Evolutionary conservation across 2,797 vertebrate genomes (phyloP), one percentile per base, ranked within the genome.

Genomic region (Tiaroga cobitis): DNA sequence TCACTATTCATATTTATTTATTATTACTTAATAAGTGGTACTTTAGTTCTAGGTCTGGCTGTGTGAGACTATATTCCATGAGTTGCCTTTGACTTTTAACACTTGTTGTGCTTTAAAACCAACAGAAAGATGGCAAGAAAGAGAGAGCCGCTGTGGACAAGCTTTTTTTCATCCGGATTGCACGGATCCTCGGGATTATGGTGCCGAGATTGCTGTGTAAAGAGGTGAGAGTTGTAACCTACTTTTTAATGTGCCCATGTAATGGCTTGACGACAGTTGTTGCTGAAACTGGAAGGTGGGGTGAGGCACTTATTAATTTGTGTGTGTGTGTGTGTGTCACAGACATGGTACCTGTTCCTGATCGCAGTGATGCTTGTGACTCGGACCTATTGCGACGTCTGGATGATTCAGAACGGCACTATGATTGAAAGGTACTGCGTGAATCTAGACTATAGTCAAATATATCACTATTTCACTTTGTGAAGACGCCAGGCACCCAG

Each of bases 361-460:
- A 99, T 99, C 82, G 98, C 97, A 51, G 90, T 94, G 87, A 99
- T 97, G 97, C 94, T 99, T 90, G 96, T 99, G 82, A 91, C 96
- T 85, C 96, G 98, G 88, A 99, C 98, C 3, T 99, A 98, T 84
- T 99, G 98, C 92, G 98, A 99, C 46, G 97, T 99, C 68, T 99
- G 98, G 98, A 99, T 99, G 98, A 99, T 99, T 94, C 97, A 99
- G 87, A 99, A 99, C 74, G 98, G 98, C 82, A 99, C 98, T 80
- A 96, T 99, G 94, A 99, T 99, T 89, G 98, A 99, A 96, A 99
- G 98, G 98, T 81, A 80, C 4, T 3, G 0, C 98, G 93, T 86
- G 91, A 81, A 32, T 24, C 4, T 37, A 39, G 54, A 43, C 16
- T 18, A 70, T 34, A 77, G 3, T 68, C 3, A 72, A 70, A n/a